Conservation (phyloP, 37 sponge, comb jelly and placozoan genomes). For the Ianthella basta region DNA sequence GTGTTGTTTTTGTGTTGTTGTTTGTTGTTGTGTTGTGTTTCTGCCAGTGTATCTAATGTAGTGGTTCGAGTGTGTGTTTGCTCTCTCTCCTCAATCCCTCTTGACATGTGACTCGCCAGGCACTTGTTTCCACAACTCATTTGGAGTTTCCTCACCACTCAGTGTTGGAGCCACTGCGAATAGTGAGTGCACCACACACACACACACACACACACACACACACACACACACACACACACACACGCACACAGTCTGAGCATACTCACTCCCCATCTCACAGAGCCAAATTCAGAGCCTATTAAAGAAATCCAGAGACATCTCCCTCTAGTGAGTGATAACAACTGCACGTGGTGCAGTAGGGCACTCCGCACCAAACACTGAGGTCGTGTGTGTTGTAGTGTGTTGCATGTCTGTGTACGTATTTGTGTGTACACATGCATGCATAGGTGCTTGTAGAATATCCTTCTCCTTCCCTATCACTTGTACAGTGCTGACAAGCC, state of each 20-base stretch:
- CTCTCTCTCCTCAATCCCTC: not conserved
- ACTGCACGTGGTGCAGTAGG: no score
- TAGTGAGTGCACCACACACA: slow-evolving; percentile 5
- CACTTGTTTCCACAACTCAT: not conserved
- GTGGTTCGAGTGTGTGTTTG: slow-evolving; percentile 7
- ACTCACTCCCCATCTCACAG: no score
- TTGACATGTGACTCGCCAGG: not conserved
- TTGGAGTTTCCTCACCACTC: not conserved
- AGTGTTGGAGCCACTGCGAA: not conserved
- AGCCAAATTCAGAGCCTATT: no score
- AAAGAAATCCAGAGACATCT: no score
- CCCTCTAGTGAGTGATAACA: not conserved
- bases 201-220: slow-evolving; percentile 29
- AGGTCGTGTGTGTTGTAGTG: not conserved
- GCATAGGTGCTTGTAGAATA: not conserved
- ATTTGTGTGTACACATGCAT: slow-evolving; percentile 13
- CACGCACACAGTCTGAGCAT: not conserved
- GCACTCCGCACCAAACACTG: no score
- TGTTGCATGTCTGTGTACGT: slow-evolving; percentile 2
- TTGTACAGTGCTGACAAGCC: not conserved
- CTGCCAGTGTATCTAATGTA: not conserved
- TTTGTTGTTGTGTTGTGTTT: not conserved
- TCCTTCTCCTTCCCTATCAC: not conserved
- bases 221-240: slow-evolving; percentile 24
- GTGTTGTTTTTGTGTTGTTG: no score